Base-by-base conservation (phyloP, 2,888 invertebrate species). In the Arrhopalites spinosus region DNA sequence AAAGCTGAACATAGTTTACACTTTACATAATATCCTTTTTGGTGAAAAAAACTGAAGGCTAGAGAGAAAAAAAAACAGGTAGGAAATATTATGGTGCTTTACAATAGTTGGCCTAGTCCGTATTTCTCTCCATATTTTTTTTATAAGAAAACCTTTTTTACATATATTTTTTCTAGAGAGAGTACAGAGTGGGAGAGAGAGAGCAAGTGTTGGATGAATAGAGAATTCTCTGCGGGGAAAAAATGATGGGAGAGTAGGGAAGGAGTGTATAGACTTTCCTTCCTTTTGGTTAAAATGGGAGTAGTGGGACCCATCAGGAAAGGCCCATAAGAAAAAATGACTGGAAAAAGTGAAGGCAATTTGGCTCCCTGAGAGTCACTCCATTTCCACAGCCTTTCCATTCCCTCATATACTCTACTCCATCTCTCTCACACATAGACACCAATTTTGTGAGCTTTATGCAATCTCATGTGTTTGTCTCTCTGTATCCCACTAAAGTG, bases 261-360 rank as follows among this genome's bases (percentile, higher is more conserved):
- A 66, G 64, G 66, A 66, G 56, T 72, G 56, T 47, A 17, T 20
- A 66, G 66, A 29, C 73, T 73, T 64, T 66, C 23, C 61, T 72
- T 72, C 36, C 56, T 66, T 20, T 56, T 53, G 29, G 50, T 50
- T 20, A 36, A 70, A 77, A 78, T 75, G 77, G 77, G 78, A 20
- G 77, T 69, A 29, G 71, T 69, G 78, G 78, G 78, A 78, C 36
- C 64, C 77, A 73, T 75, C 72, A 75, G 70, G 61, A 74, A 50
- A 75, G 73, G 56, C 75, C 63, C 78, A 77, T 78, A 77, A 77
- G 75, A 76, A 78, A 72, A 77, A 78, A 78, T 78, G 75, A 64
- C 73, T 73, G 73, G 73, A 66, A 70, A 71, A 78, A 78, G 67
- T 77, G 70, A 66, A 73, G 78, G 77, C 78, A 78, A 78, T 78